Percentiles rank a stretch among this genome's conserved stretches.
Evolutionary conservation across 2,888 invertebrate species (phyloP).

Genomic region (Tenthredo amoena): DNA sequence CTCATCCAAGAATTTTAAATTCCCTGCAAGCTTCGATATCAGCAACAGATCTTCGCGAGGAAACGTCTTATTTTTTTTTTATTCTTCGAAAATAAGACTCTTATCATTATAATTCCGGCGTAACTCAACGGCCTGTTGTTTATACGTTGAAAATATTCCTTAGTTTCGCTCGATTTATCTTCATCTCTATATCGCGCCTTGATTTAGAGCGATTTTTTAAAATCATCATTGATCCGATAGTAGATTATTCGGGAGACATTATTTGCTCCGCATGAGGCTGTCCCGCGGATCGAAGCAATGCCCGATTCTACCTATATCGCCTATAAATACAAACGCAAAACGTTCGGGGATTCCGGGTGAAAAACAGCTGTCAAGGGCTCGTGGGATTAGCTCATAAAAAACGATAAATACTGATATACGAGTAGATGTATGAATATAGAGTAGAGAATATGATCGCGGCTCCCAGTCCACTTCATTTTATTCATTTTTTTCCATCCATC

Average conservation of each 20-base stretch:
- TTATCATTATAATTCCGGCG: not conserved
- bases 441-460: not conserved
- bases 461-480: not conserved
- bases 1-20: not conserved
- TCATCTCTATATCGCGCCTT: too few relatives aligned
- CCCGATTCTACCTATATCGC: constrained; percentile 66
- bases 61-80: not conserved
- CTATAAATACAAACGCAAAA: constrained; percentile 73
- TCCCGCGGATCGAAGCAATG: constrained; percentile 11
- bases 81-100: not conserved
- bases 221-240: not conserved
- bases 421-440: constrained; percentile 5
- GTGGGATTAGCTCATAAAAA: constrained; percentile 71
- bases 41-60: not conserved
- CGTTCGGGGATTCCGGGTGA: constrained; percentile 72
- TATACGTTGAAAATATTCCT: too few relatives aligned
- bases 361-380: constrained; percentile 75
- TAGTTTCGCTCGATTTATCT: too few relatives aligned
- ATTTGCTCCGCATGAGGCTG: not conserved
- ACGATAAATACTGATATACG: constrained; percentile 37
- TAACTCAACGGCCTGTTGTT: not conserved
- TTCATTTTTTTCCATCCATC: constrained; percentile 12
- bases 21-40: not conserved
- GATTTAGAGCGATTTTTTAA: too few relatives aligned
- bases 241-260: not conserved